Percentiles rank a stretch among this genome's conserved stretches.
These are phyloP conservation scores for Cephalopholis sonnerati DNA, from an alignment of 2,113 vertebrate species.

Conservation along the genomic window DNA sequence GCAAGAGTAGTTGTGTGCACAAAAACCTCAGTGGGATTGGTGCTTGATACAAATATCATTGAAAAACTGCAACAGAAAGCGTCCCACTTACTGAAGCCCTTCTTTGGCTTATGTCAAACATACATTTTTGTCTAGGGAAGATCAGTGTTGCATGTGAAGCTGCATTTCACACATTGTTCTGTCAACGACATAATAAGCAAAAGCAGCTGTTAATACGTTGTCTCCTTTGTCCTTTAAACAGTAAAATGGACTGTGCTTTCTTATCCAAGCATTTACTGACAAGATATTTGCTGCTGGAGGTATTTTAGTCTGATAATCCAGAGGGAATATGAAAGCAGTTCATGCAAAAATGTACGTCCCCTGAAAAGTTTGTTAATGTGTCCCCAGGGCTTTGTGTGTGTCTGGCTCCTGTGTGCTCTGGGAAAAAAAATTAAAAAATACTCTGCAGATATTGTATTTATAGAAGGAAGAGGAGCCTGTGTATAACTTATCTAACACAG, in stretches of 20 bases:
- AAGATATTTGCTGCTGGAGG: not conserved
- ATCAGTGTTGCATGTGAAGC: too few species aligned
- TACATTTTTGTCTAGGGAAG: too few species aligned
- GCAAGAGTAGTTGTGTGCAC: too few species aligned
- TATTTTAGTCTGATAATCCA: constrained; percentile 1
- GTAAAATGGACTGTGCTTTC: not conserved
- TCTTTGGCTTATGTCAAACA: too few species aligned
- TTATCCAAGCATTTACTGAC: not conserved
- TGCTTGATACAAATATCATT: too few species aligned
- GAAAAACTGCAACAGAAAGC: too few species aligned
- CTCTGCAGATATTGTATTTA: too few species aligned
- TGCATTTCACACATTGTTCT: not conserved
- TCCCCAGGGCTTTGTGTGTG: too few species aligned
- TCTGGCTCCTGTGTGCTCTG: too few species aligned
- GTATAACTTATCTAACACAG: not conserved
- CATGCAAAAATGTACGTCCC: not conserved
- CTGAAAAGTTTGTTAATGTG: not conserved
- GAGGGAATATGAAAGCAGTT: not conserved
- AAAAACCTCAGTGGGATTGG: too few species aligned
- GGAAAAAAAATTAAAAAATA: too few species aligned
- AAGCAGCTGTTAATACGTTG: not conserved
- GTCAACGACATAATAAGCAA: not conserved
- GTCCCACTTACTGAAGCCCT: too few species aligned
- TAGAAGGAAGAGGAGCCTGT: not conserved
- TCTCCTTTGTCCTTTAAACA: not conserved